phyloP scores from a whole-genome alignment of 2,797 vertebrate genomes.

The Rhincodon typus region DNA sequence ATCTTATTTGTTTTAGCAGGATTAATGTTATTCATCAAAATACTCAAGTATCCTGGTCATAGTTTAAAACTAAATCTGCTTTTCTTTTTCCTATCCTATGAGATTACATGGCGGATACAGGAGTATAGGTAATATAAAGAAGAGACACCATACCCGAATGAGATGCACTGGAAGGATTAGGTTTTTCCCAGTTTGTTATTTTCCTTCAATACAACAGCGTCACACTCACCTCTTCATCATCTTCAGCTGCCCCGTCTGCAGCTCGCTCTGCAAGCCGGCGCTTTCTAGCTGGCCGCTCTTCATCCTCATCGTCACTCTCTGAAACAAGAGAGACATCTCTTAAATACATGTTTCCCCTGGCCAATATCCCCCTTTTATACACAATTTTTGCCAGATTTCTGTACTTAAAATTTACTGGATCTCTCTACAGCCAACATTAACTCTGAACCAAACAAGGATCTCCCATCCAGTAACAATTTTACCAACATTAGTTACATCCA shows the following conservation, averaged over 20 bases:
- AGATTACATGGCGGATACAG: too few relatives aligned
- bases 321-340: neutral
- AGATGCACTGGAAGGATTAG: neutral
- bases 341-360: neutral
- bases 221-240: constrained; percentile 70
- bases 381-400: neutral
- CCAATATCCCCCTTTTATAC: neutral
- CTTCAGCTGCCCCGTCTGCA: constrained; percentile 67
- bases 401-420: neutral
- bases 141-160: neutral
- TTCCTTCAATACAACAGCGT: neutral
- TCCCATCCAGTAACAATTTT: too few relatives aligned
- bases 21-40: neutral
- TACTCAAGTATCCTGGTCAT: neutral
- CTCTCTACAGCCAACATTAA: neutral
- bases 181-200: neutral
- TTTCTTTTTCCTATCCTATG: neutral
- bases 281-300: constrained; percentile 75
- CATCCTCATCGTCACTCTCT: constrained; percentile 94
- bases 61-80: neutral
- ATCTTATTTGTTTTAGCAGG: neutral
- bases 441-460: neutral
- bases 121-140: neutral
- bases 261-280: constrained; percentile 77
- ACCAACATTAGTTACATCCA: neutral